phyloP scores from a whole-genome alignment of 37 sponge, comb jelly and placozoan genomes.

The Haliclona indistincta region DNA sequence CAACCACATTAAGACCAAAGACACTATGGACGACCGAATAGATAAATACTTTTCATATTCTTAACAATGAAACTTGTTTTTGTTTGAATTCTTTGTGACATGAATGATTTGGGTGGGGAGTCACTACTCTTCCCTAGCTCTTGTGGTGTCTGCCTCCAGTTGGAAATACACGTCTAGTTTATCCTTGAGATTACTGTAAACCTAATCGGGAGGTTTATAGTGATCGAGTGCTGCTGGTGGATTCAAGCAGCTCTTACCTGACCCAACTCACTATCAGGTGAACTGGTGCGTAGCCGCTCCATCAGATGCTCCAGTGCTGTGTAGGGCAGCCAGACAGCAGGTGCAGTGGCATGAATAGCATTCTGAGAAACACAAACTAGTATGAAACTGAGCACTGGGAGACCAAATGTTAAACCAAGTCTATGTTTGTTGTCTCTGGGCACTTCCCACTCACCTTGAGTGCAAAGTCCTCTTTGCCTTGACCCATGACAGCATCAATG shows the following conservation, averaged over 20 bases:
- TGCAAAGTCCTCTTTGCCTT: conserved; percentile 47
- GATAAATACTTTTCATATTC: too few relatives aligned
- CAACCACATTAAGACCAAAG: too few relatives aligned
- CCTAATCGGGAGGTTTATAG: background rate
- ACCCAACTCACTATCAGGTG: background rate
- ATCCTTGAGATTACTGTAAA: background rate
- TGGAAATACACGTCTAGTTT: conserved; percentile 11
- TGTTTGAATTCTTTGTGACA: background rate
- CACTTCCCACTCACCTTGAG: conserved; percentile 30
- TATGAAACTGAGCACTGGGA: background rate
- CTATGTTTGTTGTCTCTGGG: background rate
- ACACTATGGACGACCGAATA: too few relatives aligned
- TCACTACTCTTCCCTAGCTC: background rate
- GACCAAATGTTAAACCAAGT: background rate
- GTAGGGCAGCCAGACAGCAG: conserved; percentile 62
- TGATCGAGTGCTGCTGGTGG: too few relatives aligned
- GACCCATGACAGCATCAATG: conserved; percentile 65
- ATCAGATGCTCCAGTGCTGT: conserved; percentile 36
- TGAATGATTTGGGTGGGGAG: too few relatives aligned
- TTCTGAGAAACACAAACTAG: conserved; percentile 9
- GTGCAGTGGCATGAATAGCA: conserved; percentile 30
- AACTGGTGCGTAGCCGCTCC: conserved; percentile 12
- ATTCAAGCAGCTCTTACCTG: conserved; percentile 28
- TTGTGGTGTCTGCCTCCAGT: too few relatives aligned
- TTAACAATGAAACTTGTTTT: too few relatives aligned